Percentiles rank a stretch among this genome's conserved stretches.
Evolutionary conservation across 2,113 vertebrate genomes (phyloP).

Genomic region (Tichodroma muraria): DNA sequence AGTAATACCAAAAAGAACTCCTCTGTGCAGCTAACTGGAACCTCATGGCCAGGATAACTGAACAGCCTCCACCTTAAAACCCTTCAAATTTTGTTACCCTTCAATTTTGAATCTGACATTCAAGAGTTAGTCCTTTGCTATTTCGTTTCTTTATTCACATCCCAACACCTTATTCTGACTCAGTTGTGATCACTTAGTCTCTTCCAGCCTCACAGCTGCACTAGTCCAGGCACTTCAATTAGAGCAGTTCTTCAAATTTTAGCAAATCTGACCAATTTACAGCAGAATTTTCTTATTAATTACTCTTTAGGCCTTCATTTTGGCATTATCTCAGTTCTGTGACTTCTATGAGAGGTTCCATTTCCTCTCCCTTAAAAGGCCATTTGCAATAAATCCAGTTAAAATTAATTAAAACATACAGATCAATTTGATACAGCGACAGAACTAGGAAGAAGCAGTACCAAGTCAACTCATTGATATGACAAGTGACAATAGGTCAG

Average conservation of each 20-base stretch:
- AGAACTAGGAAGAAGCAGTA: neutral
- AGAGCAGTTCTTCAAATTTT: neutral
- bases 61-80: neutral
- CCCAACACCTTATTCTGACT: neutral
- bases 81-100: neutral
- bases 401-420: neutral
- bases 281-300: neutral
- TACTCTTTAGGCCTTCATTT: neutral
- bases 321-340: neutral
- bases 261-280: neutral
- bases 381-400: neutral
- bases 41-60: neutral
- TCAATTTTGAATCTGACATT: neutral
- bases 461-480: neutral
- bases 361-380: neutral
- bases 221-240: neutral
- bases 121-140: neutral
- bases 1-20: neutral
- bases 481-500: neutral
- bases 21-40: neutral
- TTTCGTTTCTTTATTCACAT: neutral
- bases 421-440: neutral
- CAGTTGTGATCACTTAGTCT: accelerated
- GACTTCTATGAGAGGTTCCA: neutral
- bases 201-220: neutral